These are phyloP conservation scores for Chalcosyrphus nemorum DNA, from an alignment of 2,888 invertebrate genomes.

Conservation along the genomic window DNA sequence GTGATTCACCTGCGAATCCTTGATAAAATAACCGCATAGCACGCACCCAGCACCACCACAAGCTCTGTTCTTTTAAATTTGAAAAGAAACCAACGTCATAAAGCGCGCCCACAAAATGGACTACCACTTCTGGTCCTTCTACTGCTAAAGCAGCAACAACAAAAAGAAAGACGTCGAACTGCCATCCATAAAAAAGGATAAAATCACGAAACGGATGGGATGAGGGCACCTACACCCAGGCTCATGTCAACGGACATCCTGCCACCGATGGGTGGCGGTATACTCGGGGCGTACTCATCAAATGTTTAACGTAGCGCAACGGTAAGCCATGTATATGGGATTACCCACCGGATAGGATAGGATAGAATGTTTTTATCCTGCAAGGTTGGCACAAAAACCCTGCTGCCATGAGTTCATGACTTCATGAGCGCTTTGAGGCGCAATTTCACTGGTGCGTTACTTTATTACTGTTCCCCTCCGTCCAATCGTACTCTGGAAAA, in stretches of 20 bases:
- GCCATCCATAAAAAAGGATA: conserved; percentile 32
- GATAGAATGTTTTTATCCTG: neutral
- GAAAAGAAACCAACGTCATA: conserved; percentile 9
- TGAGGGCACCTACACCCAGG: neutral
- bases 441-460: conserved; percentile 10
- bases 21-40: neutral
- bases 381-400: conserved; percentile 8
- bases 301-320: neutral
- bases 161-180: neutral
- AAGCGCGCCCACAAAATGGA: conserved; percentile 33
- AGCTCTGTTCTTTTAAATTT: neutral
- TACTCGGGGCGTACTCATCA: neutral
- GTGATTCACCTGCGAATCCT: conserved; percentile 2
- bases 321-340: neutral
- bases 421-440: conserved; percentile 1
- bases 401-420: neutral
- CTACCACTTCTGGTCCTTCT: conserved; percentile 16
- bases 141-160: neutral
- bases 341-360: neutral
- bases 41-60: neutral
- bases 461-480: neutral
- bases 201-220: conserved; percentile 3
- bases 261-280: neutral
- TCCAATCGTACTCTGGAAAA: neutral
- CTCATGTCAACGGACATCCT: conserved; percentile 24